Evolutionary conservation across 2,888 invertebrate species (phyloP), one percentile per base, ranked within the genome.

Genomic region (Amiota mariae): DNA sequence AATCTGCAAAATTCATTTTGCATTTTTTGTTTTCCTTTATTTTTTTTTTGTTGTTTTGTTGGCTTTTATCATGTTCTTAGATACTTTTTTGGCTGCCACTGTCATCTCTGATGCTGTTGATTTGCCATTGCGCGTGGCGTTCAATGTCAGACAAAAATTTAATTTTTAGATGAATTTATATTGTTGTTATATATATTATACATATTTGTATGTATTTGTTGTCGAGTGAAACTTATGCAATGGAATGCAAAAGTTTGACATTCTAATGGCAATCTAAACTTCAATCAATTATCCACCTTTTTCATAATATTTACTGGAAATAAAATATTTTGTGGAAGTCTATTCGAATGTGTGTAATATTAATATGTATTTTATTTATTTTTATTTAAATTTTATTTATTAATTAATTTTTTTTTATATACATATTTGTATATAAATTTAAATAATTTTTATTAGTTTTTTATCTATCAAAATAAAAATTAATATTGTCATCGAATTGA

Each of bases 141-240:
- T 82, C 81, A 83, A 81, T 82, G 77, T 76, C 77, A 78, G 76
- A 78, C 70, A 77, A 72, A 76, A 78, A 77, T 75, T 68, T 51
- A 24, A n/a, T 68, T 51, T 68, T 68, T 12, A 48, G 15, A 66
- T 47, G n/a, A 12, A 15, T 48, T 47, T 49, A 51, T 67, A 51
- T 51, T 63, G 36, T 63, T 63, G 6, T 54, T 24, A 36, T 24
- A 36, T n/a, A n/a, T n/a, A n/a, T n/a, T n/a, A n/a, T n/a, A n/a
- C n/a, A n/a, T n/a, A n/a, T n/a, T 24, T 57, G 56, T 20, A 20
- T 20, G 59, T 59, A 54, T 54, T 15, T 54, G 6, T 54, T 54
- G n/a, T 2, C 20, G 18, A 2, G 15, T 1, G 59, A 36, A 36
- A 36, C 59, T 59, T 59, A 59, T 59, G 20, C 59, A 59, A 59